phyloP scores from a whole-genome alignment of 2,888 invertebrate species.

The Drosophila phalerata region DNA sequence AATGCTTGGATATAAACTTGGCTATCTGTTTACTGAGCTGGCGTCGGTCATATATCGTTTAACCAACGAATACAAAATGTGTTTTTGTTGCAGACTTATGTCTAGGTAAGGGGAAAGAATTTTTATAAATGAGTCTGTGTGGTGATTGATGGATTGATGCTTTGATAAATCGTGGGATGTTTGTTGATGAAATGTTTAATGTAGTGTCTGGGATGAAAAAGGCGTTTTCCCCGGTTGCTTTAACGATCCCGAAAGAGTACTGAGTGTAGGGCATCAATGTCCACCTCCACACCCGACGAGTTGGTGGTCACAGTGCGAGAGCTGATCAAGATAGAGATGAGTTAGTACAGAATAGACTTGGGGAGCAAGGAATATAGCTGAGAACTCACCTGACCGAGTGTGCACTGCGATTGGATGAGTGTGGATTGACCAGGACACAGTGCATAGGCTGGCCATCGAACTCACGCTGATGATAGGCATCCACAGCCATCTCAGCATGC shows the following conservation, averaged over 20 bases:
- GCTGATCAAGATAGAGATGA: constrained; percentile 22
- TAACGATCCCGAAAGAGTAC: constrained; percentile 84
- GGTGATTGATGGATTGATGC: constrained; percentile 27
- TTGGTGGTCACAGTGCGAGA: constrained; percentile 77
- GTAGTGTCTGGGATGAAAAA: constrained; percentile 5
- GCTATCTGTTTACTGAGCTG: constrained; percentile 26
- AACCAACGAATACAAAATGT: constrained; percentile 27
- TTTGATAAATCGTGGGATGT: constrained; percentile 9
- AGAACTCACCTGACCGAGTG: constrained; percentile 81
- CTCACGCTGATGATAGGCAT: constrained; percentile 96
- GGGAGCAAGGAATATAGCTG: background rate
- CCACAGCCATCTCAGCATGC: constrained; percentile 95
- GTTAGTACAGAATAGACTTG: background rate
- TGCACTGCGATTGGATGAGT: constrained; percentile 88
- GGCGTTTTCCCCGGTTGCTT: constrained; percentile 5
- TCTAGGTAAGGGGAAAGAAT: constrained; percentile 16
- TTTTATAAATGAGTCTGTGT: constrained; percentile 6
- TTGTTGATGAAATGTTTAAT: constrained; percentile 19
- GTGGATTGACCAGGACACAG: constrained; percentile 93
- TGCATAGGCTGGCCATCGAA: constrained; percentile 98
- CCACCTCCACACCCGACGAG: constrained; percentile 84
- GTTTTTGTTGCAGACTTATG: constrained; percentile 15
- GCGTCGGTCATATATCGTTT: constrained; percentile 1
- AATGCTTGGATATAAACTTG: constrained; percentile 23
- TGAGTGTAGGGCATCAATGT: constrained; percentile 85